A percentile compares a stretch with the other conserved stretches of the same genome.
Evolutionary conservation across 2,797 vertebrate species (phyloP).

Genomic region (Sarcophilus harrisii): DNA sequence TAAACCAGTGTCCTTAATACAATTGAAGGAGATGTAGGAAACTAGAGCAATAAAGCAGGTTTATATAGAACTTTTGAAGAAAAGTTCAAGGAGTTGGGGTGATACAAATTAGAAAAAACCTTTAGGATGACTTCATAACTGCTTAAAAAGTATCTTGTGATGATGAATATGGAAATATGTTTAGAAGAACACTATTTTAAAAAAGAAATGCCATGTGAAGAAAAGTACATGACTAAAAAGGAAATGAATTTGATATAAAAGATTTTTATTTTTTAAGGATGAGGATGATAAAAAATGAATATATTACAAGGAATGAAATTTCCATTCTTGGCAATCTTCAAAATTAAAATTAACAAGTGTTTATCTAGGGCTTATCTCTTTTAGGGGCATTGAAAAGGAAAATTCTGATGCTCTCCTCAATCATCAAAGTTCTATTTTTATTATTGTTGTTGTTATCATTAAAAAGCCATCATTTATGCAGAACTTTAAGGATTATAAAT

Average conservation of each 20-base stretch:
- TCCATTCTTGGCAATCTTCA: background rate
- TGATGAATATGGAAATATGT: background rate
- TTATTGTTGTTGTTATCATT: background rate
- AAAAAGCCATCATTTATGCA: background rate
- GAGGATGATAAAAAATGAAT: background rate
- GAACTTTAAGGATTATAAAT: background rate
- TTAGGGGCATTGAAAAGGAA: background rate
- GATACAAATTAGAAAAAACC: background rate
- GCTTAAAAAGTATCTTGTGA: background rate
- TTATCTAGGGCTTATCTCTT: background rate
- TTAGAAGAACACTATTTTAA: too few species aligned
- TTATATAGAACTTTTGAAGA: too few species aligned
- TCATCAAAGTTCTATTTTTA: background rate
- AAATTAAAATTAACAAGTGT: background rate
- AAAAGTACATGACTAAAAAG: background rate
- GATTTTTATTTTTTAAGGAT: background rate
- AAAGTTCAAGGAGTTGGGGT: background rate
- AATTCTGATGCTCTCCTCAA: background rate
- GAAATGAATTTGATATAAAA: conserved; percentile 21
- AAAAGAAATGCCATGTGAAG: background rate
- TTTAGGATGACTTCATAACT: background rate
- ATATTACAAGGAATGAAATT: background rate
- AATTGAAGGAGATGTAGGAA: background rate
- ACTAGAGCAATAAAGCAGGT: background rate
- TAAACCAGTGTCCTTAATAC: background rate